Evolutionary conservation across 2,797 vertebrate species (phyloP).

Genomic region (Lacerta bilineata): DNA sequence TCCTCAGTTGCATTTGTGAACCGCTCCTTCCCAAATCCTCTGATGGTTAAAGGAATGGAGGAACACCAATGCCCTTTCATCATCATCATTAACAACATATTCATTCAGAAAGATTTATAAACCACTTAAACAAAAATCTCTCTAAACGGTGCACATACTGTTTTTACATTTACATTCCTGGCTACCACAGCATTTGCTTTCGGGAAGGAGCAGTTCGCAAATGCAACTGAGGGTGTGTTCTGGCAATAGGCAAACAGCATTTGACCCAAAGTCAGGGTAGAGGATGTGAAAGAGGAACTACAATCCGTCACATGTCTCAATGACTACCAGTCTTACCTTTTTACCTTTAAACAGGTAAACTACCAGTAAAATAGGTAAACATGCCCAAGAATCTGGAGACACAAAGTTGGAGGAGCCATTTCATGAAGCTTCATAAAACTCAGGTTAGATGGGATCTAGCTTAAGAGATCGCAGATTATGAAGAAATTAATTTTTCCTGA

Average conservation of each 20-base stretch:
- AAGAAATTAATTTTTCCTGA: background rate
- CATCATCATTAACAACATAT: too few relatives aligned
- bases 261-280: background rate
- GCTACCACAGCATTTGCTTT: background rate
- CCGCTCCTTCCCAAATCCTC: background rate
- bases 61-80: background rate
- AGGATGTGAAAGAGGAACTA: background rate
- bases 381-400: too few relatives aligned
- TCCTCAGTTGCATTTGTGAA: background rate
- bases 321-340: background rate
- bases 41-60: background rate
- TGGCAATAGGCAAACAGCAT: too few relatives aligned
- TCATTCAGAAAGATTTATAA: too few relatives aligned
- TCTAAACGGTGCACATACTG: background rate
- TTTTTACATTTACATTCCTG: conserved; percentile 9
- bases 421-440: too few relatives aligned
- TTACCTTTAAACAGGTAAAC: too few relatives aligned
- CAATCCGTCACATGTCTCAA: background rate
- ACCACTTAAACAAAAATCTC: background rate
- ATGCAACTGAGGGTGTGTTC: too few relatives aligned
- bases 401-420: too few relatives aligned
- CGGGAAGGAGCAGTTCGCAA: too few relatives aligned
- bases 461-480: background rate
- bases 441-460: too few relatives aligned
- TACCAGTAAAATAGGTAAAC: too few relatives aligned